Conservation (phyloP, 2,888 invertebrate genomes). For the Pheosia tremula region DNA sequence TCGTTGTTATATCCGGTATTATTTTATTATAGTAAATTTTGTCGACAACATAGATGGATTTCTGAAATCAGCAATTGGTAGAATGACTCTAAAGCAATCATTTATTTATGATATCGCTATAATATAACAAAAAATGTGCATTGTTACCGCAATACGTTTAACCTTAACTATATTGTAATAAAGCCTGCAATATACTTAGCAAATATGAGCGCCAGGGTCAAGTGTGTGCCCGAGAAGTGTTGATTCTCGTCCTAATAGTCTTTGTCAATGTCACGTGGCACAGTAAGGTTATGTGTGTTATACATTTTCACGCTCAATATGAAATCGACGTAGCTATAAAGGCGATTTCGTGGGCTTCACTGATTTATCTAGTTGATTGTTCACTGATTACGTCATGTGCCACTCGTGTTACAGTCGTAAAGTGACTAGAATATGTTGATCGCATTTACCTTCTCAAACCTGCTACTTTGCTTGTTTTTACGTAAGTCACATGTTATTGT, state of each 20-base stretch:
- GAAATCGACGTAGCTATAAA: conserved; percentile 11
- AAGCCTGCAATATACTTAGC: not conserved
- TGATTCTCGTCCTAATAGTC: conserved; percentile 1
- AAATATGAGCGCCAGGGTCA: conserved; percentile 3
- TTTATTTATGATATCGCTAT: no score
- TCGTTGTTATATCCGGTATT: conserved; percentile 7
- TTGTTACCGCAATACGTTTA: no score
- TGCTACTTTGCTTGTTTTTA: no score
- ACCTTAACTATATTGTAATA: no score
- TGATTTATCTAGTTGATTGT: conserved; percentile 24
- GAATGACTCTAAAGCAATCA: no score
- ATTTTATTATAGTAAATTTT: not conserved
- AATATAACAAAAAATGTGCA: no score
- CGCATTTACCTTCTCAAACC: no score
- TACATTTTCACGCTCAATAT: conserved; percentile 14
- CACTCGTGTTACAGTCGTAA: conserved; percentile 11
- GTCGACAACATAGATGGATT: no score
- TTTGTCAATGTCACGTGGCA: not conserved
- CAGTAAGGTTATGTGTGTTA: conserved; percentile 9
- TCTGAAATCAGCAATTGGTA: no score
- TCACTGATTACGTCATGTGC: conserved; percentile 33
- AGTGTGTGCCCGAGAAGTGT: not conserved
- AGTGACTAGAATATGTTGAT: no score
- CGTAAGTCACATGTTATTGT: no score
- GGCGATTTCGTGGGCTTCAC: conserved; percentile 14